These are phyloP conservation scores for Ambastaia sidthimunki DNA, from an alignment of 2,797 vertebrate species.

Conservation along the genomic window DNA sequence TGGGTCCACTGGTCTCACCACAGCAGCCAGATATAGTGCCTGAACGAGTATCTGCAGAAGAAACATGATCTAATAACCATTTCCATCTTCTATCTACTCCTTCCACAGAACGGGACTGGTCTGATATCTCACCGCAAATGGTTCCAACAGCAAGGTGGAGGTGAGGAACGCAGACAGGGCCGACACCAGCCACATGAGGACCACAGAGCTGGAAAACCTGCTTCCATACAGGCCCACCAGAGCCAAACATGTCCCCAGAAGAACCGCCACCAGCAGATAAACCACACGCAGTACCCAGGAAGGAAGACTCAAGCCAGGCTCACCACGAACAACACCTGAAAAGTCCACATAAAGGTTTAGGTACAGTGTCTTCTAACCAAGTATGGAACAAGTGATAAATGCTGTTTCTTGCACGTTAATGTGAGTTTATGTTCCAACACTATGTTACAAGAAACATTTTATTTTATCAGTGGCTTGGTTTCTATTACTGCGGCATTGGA, in stretches of 20 bases:
- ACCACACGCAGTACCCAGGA: slow-evolving; percentile 69
- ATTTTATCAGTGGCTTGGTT: too few species aligned
- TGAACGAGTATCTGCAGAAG: slow-evolving; percentile 72
- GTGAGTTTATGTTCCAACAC: too few species aligned
- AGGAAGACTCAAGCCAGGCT: slow-evolving; percentile 72
- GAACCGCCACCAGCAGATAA: slow-evolving; percentile 68
- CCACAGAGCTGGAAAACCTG: slow-evolving; percentile 69
- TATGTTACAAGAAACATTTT: too few species aligned
- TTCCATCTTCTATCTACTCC: background rate
- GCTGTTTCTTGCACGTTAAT: too few species aligned
- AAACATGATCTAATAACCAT: background rate
- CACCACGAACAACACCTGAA: slow-evolving; percentile 74
- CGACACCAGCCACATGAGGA: slow-evolving; percentile 81
- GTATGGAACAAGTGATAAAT: too few species aligned
- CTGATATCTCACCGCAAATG: slow-evolving; percentile 72
- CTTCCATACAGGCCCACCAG: slow-evolving; percentile 77
- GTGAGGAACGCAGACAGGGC: slow-evolving; percentile 74
- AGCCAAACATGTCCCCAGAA: slow-evolving; percentile 71
- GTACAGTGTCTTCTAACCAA: background rate
- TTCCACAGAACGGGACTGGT: background rate
- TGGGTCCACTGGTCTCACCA: slow-evolving; percentile 79
- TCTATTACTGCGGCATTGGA: too few species aligned
- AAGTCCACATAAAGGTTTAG: too few species aligned
- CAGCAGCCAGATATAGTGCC: slow-evolving; percentile 69
- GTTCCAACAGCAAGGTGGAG: slow-evolving; percentile 79